These are phyloP conservation scores for Panthera leo DNA, from an alignment of 2,113 vertebrate genomes.

Conservation along the genomic window DNA sequence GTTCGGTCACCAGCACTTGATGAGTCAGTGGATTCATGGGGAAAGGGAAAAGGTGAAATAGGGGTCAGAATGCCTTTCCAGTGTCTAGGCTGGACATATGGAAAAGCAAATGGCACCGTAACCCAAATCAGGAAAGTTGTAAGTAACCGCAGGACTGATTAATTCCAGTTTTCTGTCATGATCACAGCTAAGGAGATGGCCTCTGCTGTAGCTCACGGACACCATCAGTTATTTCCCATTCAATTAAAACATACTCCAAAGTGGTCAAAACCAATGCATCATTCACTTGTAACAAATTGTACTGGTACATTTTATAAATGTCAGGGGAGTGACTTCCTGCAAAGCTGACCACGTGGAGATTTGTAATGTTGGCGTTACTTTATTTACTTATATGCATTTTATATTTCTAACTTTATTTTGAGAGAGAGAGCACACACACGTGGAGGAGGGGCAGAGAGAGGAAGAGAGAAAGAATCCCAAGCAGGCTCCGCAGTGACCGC, in stretches of 20 bases:
- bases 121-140: not conserved
- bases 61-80: not conserved
- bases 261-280: not conserved
- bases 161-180: not conserved
- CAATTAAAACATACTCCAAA: not conserved
- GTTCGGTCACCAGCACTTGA: rapidly evolving
- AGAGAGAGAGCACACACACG: too few relatives aligned
- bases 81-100: too few relatives aligned
- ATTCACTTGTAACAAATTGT: too few relatives aligned
- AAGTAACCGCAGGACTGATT: not conserved
- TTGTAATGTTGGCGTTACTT: not conserved
- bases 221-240: too few relatives aligned
- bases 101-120: not conserved
- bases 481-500: too few relatives aligned
- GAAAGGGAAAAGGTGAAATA: not conserved
- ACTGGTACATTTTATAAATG: rapidly evolving
- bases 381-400: not conserved
- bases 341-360: too few relatives aligned
- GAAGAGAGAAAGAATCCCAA: too few relatives aligned
- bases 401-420: too few relatives aligned
- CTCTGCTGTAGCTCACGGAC: rapidly evolving
- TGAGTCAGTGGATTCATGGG: too few relatives aligned
- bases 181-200: not conserved
- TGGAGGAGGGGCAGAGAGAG: too few relatives aligned
- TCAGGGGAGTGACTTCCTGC: not conserved